Evolutionary conservation across 2,888 invertebrate genomes (phyloP).

Genomic region (Ryuthela nishihirai): DNA sequence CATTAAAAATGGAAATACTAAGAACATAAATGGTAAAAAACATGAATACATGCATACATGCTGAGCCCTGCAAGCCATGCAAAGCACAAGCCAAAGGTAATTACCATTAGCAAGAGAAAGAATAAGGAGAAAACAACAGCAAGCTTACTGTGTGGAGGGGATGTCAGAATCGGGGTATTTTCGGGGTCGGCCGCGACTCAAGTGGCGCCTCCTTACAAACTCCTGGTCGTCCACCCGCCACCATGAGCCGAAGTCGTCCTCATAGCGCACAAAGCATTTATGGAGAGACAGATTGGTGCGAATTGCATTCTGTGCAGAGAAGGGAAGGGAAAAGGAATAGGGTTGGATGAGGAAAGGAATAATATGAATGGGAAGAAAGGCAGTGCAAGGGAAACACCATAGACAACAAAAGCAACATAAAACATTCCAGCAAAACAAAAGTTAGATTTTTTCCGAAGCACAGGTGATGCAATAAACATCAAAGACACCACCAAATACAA

Average conservation of each 20-base stretch:
- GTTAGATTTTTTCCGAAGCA: no score
- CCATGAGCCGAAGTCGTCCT: slow-evolving; percentile 98
- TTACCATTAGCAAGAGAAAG: no score
- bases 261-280: slow-evolving; percentile 98
- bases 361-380: slow-evolving; percentile 7
- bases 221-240: slow-evolving; percentile 99
- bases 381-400: background rate
- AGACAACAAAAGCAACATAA: slow-evolving; percentile 8
- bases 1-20: background rate
- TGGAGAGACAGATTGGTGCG: slow-evolving; percentile 98
- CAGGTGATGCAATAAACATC: slow-evolving; percentile 12
- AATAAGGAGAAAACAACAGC: slow-evolving; percentile 25
- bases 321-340: slow-evolving; percentile 15
- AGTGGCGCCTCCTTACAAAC: slow-evolving; percentile 93
- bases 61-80: no score
- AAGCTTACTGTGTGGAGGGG: slow-evolving; percentile 39
- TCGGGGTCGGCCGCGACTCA: slow-evolving; percentile 85
- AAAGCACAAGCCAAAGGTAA: no score
- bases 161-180: slow-evolving; percentile 37
- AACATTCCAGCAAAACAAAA: slow-evolving; percentile 26
- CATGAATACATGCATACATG: background rate
- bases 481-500: slow-evolving; percentile 9
- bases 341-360: background rate
- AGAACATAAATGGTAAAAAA: background rate
- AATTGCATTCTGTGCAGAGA: slow-evolving; percentile 74